A percentile compares a stretch with the other conserved stretches of the same genome.
These are phyloP conservation scores for Aethes cnicana DNA, from an alignment of 2,888 invertebrate genomes.

Conservation along the genomic window DNA sequence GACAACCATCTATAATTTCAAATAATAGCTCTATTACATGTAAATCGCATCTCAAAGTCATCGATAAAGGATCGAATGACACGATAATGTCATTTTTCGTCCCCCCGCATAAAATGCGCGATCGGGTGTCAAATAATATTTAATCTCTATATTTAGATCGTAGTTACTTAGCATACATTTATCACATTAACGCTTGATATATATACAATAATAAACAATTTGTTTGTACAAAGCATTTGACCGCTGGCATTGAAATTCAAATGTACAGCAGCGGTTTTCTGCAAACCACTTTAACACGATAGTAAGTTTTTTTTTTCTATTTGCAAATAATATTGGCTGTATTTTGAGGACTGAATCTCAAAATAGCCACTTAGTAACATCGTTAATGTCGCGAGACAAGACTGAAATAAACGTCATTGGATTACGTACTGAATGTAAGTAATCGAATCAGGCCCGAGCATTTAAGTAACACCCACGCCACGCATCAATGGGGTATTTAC, in stretches of 20 bases:
- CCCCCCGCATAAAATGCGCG: slow-evolving; percentile 11
- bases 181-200: slow-evolving; percentile 36
- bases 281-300: neutral
- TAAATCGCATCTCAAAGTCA: neutral
- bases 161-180: slow-evolving; percentile 41
- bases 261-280: neutral
- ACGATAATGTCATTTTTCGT: slow-evolving; percentile 9
- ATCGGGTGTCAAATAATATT: slow-evolving; percentile 19
- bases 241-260: slow-evolving; percentile 2
- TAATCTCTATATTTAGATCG: slow-evolving; percentile 37
- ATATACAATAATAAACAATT: slow-evolving; percentile 23
- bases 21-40: neutral
- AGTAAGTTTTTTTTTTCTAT: too few relatives aligned
- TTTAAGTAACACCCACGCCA: slow-evolving; percentile 17
- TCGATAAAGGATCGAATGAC: neutral
- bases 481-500: slow-evolving; percentile 4
- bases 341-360: too few relatives aligned
- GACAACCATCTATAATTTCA: neutral
- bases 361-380: too few relatives aligned
- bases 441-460: slow-evolving; percentile 19
- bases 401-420: slow-evolving; percentile 10
- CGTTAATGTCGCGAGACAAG: slow-evolving; percentile 2
- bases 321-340: too few relatives aligned
- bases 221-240: slow-evolving; percentile 18
- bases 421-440: slow-evolving; percentile 9